Conservation (phyloP, 2,888 invertebrate genomes). For the Agrotis exclamationis region DNA sequence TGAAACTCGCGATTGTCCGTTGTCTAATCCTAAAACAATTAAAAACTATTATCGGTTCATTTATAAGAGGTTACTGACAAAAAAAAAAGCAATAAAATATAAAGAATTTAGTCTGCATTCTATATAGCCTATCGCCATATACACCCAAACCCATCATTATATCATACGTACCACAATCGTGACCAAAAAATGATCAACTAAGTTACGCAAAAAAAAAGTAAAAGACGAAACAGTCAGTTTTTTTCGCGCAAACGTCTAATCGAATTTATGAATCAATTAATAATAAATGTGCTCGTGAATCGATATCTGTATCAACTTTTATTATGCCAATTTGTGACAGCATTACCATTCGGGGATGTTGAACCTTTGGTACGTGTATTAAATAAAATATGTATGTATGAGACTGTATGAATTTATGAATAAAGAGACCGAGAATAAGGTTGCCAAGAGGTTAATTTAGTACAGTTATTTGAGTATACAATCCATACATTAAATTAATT, state of each 20-base stretch:
- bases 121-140: background rate
- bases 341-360: conserved; percentile 24
- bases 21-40: background rate
- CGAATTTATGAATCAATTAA: conserved; percentile 34
- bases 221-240: background rate
- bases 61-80: background rate
- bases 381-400: background rate
- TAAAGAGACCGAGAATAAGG: background rate
- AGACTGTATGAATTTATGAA: background rate
- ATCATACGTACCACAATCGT: background rate
- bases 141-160: conserved; percentile 12
- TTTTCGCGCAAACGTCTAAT: conserved; percentile 33
- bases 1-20: too few relatives aligned
- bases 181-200: background rate
- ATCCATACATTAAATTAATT: background rate
- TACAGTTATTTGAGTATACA: background rate
- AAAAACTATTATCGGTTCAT: background rate
- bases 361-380: conserved; percentile 29
- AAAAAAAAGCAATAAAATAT: background rate
- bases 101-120: conserved; percentile 8
- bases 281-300: conserved; percentile 11
- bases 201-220: conserved; percentile 12
- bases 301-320: conserved; percentile 38
- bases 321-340: conserved; percentile 25
- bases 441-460: background rate